Evolutionary conservation across 2,888 invertebrate genomes (phyloP), one percentile per base, ranked within the genome.

Genomic region (Eupithecia inturbata): DNA sequence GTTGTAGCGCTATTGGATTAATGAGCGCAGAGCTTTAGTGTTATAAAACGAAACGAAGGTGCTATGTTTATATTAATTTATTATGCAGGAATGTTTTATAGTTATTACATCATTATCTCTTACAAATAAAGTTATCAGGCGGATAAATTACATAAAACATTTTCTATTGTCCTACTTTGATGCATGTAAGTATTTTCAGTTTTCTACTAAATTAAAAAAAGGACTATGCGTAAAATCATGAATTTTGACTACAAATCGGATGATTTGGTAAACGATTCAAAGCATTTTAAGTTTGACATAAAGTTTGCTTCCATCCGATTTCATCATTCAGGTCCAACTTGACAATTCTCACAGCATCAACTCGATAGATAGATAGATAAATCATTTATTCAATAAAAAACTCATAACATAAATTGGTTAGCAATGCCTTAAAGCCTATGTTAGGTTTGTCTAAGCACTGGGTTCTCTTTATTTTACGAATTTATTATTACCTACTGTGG

Each of bases 21-120:
- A n/a, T n/a, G n/a, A n/a, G n/a, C n/a, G n/a, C n/a, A n/a, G n/a
- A n/a, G n/a, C n/a, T n/a, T n/a, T n/a, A n/a, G 36, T 36, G 36
- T 36, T 36, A 36, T 36, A 36, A 53, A 53, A 53, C 10, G 53
- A 53, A 53, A 22, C 22, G 53, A 53, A 53, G 53, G 12, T 12
- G 53, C 53, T 19, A 45, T 41, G 12, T 3, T 7, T 7, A 53
- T 10, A 53, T 22, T 22, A 16, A 19, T 49, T 49, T 49, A 22
- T 53, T 22, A 53, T 53, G 53, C 53, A 53, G 53, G 22, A 53
- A 53, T 53, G 53, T 53, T 53, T 22, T 53, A 53, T 22, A 53
- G 12, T 53, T 22, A 22, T 53, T 53, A 53, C 22, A 12, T 22
- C 10, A 53, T 10, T 0, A 12, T 3, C 3, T 22, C 22, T 53